A percentile compares a stretch with the other conserved stretches of the same genome.
Evolutionary conservation across 2,797 vertebrate species (phyloP).

Genomic region (Aldrovandia affinis): DNA sequence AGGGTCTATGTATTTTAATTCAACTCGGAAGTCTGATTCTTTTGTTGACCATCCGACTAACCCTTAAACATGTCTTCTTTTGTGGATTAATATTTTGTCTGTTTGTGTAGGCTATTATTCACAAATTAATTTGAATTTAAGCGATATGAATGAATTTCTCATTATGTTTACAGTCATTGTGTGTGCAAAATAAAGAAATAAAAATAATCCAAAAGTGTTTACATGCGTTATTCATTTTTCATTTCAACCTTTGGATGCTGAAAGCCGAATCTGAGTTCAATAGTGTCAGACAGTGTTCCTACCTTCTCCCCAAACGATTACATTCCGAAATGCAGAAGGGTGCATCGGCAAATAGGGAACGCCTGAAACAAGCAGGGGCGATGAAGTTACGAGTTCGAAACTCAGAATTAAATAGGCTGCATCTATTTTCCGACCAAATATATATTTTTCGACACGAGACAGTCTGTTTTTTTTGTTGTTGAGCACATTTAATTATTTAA

Average conservation of each 20-base stretch:
- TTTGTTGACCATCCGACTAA: neutral
- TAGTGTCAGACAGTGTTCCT: neutral
- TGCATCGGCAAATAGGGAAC: neutral
- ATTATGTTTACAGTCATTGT: slow-evolving; percentile 77
- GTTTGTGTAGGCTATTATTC: neutral
- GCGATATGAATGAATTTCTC: slow-evolving; percentile 70
- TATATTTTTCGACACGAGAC: neutral
- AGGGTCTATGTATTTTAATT: slow-evolving; percentile 23
- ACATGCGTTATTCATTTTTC: slow-evolving; percentile 77
- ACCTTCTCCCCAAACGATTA: neutral
- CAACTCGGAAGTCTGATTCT: slow-evolving; percentile 6
- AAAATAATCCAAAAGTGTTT: slow-evolving; percentile 28
- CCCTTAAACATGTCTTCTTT: neutral
- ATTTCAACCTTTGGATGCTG: slow-evolving; percentile 64
- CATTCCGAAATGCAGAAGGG: neutral
- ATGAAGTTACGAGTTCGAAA: too few species aligned
- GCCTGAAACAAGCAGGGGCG: neutral
- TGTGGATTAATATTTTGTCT: slow-evolving; percentile 12
- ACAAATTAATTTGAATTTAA: slow-evolving; percentile 61
- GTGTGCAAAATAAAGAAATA: slow-evolving; percentile 70
- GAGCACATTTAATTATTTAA: neutral
- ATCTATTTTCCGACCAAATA: neutral
- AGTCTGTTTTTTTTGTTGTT: neutral
- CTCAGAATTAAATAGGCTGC: too few species aligned
- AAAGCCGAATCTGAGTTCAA: slow-evolving; percentile 32